Base-by-base conservation (phyloP, 2,113 vertebrate species). In the Austrofundulus limnaeus region DNA sequence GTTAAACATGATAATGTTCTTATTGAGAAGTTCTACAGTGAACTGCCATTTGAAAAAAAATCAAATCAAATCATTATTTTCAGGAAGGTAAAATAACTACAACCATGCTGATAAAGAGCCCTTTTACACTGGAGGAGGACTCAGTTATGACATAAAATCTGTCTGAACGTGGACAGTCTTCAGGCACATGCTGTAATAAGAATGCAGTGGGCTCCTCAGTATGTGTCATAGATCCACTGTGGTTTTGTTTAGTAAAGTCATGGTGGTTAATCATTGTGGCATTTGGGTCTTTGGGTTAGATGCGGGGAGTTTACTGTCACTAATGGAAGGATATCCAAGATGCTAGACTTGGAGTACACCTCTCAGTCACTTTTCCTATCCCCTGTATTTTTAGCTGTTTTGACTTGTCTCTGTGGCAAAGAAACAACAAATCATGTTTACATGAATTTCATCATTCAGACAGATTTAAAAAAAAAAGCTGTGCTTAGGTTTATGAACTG, bases 361-460 rank as follows among this genome's bases (percentile, higher is more conserved):
- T 64, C 49, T 61, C 8, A 17, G 63, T 56, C 12, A 17, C 65
- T 78, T 78, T 77, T 77, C 66, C 64, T 70, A 72, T 83, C 81
- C 72, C 71, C 57, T 75, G 16, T 53, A 47, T 17, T 16, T 2
- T 42, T 14, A 45, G 70, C 66, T 66, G 59, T 83, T 81, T 76
- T 67, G 68, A 57, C 72, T 59, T 57, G 43, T 71, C 58, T 70
- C 39, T 68, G 53, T 77, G 50, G 37, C 34, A 67, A 74, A 53
- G 45, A 37, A 76, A 66, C 41, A 39, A 52, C 64, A 80, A 77
- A 76, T 72, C 66, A 74, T 57, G 67, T 80, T 68, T 76, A 73
- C 82, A 81, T 85, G 66, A 71, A 73, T 81, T 53, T 76, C 70
- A 76, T 83, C 66, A 70, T 82, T 67, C 70, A 75, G 77, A 81